These are phyloP conservation scores for Micromussa lordhowensis DNA, from an alignment of 92 coral and sea anemone genomes.

Conservation along the genomic window DNA sequence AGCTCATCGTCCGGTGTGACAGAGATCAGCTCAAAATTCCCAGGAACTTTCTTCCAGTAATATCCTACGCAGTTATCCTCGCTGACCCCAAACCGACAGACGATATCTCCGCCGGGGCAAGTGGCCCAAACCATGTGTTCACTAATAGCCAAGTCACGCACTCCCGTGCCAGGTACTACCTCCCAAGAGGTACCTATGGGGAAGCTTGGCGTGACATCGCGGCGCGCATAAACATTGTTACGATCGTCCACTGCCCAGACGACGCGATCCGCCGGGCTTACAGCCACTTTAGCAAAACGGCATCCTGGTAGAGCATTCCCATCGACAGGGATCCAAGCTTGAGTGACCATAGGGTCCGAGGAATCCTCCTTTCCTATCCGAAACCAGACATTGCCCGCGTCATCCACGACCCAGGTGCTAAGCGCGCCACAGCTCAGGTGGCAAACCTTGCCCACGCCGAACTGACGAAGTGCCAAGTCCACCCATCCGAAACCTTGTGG, in stretches of 20 bases:
- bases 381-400: constrained; percentile 80
- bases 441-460: constrained; percentile 77
- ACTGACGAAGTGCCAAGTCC: constrained; percentile 64
- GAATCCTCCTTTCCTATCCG: constrained; percentile 89
- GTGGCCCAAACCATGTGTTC: constrained; percentile 86
- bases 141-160: constrained; percentile 84
- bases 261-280: constrained; percentile 85
- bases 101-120: constrained; percentile 89
- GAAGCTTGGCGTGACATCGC: constrained; percentile 78
- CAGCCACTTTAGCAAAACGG: constrained; percentile 84
- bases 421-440: constrained; percentile 93
- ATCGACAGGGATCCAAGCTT: constrained; percentile 91
- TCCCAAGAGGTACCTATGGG: constrained; percentile 92
- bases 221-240: constrained; percentile 90
- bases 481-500: constrained; percentile 95
- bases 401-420: constrained; percentile 97
- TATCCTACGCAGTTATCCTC: constrained; percentile 81
- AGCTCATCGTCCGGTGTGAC: constrained; percentile 89
- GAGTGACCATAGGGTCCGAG: constrained; percentile 65
- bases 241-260: constrained; percentile 98
- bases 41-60: constrained; percentile 98
- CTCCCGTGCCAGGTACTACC: constrained; percentile 81
- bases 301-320: constrained; percentile 72
- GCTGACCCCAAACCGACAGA: constrained; percentile 93
- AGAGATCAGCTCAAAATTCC: constrained; percentile 88